Percentiles rank a stretch among this genome's conserved stretches.
Conservation (phyloP, 2,113 vertebrate genomes). For the Ardeotis arabs region DNA sequence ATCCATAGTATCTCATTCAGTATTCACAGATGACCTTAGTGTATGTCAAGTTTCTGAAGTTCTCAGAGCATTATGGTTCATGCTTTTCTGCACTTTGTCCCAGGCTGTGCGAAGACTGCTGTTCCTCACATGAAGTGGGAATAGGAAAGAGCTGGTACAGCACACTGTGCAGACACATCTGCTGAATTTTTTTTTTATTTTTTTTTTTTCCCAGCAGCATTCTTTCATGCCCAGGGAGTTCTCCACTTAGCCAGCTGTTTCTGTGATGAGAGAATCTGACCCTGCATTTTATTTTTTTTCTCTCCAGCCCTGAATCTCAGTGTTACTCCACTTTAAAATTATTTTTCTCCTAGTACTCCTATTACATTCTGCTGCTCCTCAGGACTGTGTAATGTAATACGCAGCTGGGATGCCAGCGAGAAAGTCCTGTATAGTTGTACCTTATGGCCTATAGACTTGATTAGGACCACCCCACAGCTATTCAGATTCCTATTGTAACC, state of each 20-base stretch:
- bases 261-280: not conserved
- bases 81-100: not conserved
- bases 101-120: not conserved
- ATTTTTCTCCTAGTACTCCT: not conserved
- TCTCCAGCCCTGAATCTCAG: not conserved
- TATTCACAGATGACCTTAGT: not conserved
- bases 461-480: not conserved
- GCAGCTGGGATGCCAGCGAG: not conserved
- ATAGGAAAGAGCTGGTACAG: not conserved
- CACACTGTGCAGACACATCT: not conserved
- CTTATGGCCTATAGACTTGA: not conserved
- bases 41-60: not conserved
- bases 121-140: not conserved
- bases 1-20: not conserved
- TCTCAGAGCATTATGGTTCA: not conserved
- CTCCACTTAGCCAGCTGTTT: not conserved
- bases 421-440: not conserved
- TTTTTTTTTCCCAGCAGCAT: not conserved
- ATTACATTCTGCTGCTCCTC: not conserved
- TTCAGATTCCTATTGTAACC: not conserved
- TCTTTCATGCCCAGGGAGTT: not conserved
- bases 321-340: not conserved
- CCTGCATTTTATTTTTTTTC: not conserved
- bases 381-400: not conserved
- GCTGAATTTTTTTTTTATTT: not conserved